A percentile compares a stretch with the other conserved stretches of the same genome.
phyloP scores from a whole-genome alignment of 1,140 invertebrate genomes.

The Sweltsa coloradensis region DNA sequence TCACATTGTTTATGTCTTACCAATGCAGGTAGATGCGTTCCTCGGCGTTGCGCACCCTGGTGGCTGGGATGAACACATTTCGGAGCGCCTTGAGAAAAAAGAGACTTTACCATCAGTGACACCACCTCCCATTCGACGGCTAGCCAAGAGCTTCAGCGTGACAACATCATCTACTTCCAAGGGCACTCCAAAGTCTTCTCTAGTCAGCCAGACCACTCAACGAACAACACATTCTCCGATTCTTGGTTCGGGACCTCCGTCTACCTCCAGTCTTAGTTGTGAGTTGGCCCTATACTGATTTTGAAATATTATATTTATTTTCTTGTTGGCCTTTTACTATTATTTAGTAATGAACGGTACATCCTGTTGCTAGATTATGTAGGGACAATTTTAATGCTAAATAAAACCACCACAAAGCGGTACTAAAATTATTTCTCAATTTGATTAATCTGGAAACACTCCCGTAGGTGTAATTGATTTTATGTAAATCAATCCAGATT shows the following conservation, averaged over 20 bases:
- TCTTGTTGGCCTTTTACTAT: no score
- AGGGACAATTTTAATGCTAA: no score
- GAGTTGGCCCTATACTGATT: conserved; percentile 24
- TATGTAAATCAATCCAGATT: no score
- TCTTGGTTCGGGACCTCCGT: conserved; percentile 54
- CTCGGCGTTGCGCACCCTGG: conserved; percentile 45
- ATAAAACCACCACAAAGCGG: no score
- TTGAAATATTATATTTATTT: no score
- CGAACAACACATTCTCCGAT: conserved; percentile 49
- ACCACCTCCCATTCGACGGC: conserved; percentile 64
- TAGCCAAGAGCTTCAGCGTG: conserved; percentile 82
- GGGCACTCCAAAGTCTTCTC: conserved; percentile 60
- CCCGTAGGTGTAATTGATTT: no score
- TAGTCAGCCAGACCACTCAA: conserved; percentile 62
- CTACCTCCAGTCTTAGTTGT: conserved; percentile 50
- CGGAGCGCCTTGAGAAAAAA: conserved; percentile 24
- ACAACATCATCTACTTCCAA: conserved; percentile 48
- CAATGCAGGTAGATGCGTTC: conserved; percentile 96
- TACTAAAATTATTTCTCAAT: no score
- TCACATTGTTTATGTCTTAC: no score
- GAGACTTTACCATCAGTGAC: conserved; percentile 35
- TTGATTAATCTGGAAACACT: no score
- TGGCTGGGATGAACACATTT: conserved; percentile 31
- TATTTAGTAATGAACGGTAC: no score
- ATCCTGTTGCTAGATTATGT: no score